A percentile compares a stretch with the other conserved stretches of the same genome.
These are phyloP conservation scores for Agrochola litura DNA, from an alignment of 2,888 invertebrate species.

Conservation along the genomic window DNA sequence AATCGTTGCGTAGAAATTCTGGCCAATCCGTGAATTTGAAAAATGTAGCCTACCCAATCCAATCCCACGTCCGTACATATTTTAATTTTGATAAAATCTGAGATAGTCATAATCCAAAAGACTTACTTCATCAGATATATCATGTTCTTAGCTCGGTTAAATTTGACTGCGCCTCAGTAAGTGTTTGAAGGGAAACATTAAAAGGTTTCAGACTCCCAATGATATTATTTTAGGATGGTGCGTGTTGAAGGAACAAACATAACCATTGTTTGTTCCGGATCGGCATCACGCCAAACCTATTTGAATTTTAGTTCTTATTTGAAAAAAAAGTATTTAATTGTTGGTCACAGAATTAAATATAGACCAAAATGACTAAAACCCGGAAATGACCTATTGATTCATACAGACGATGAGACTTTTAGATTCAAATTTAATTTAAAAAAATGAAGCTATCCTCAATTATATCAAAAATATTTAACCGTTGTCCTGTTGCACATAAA, in stretches of 20 bases:
- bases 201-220: constrained; percentile 2
- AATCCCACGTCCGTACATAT: background rate
- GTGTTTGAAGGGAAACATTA: background rate
- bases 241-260: constrained; percentile 38
- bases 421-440: background rate
- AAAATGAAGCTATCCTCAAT: constrained; percentile 7
- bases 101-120: background rate
- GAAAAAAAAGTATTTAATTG: background rate
- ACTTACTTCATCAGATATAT: background rate
- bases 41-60: background rate
- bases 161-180: background rate
- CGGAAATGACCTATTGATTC: background rate
- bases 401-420: background rate
- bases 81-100: background rate
- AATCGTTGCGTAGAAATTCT: background rate
- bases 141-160: background rate
- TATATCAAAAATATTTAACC: background rate
- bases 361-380: background rate
- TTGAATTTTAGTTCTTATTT: background rate
- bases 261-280: constrained; percentile 42
- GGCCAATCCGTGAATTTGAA: background rate
- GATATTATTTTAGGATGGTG: constrained; percentile 36
- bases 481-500: constrained; percentile 3
- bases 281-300: constrained; percentile 18
- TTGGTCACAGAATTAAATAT: background rate